These are phyloP conservation scores for Colossoma macropomum DNA, from an alignment of 2,113 vertebrate genomes.

Conservation along the genomic window DNA sequence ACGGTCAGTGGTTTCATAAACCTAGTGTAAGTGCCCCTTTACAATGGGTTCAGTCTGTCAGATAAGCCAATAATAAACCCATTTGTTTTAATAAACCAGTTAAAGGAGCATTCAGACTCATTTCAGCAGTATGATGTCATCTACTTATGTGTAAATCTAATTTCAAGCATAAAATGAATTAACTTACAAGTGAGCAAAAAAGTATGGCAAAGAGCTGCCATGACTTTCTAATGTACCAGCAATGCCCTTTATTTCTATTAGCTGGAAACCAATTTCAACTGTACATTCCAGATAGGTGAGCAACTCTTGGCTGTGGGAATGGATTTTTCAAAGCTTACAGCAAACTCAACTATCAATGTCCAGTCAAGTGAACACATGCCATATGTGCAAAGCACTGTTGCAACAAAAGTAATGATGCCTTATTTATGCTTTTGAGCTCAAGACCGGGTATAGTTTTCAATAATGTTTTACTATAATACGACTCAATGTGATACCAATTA, in stretches of 20 bases:
- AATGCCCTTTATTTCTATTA: constrained; percentile 72
- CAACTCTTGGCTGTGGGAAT: constrained; percentile 67
- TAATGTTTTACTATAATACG: constrained; percentile 64
- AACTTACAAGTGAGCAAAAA: constrained; percentile 19
- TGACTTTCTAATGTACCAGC: constrained; percentile 59
- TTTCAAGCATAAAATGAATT: background rate
- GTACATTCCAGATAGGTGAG: constrained; percentile 80
- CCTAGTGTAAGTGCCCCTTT: background rate
- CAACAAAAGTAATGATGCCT: constrained; percentile 68
- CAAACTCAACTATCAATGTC: constrained; percentile 65
- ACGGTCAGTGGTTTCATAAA: background rate
- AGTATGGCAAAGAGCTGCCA: constrained; percentile 54
- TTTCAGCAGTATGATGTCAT: constrained; percentile 39
- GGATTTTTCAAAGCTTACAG: constrained; percentile 74
- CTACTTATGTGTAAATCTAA: background rate
- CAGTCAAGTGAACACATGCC: constrained; percentile 70
- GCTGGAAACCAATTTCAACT: constrained; percentile 72
- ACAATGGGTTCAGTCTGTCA: background rate
- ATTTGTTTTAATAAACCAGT: constrained; percentile 10
- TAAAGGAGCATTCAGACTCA: background rate
- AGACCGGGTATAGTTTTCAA: constrained; percentile 63
- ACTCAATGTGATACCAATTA: constrained; percentile 77
- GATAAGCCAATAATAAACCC: background rate
- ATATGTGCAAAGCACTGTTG: constrained; percentile 65
- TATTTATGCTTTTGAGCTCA: constrained; percentile 74